Evolutionary conservation across 1,140 invertebrate genomes (phyloP).

Genomic region (Bombus impatiens): DNA sequence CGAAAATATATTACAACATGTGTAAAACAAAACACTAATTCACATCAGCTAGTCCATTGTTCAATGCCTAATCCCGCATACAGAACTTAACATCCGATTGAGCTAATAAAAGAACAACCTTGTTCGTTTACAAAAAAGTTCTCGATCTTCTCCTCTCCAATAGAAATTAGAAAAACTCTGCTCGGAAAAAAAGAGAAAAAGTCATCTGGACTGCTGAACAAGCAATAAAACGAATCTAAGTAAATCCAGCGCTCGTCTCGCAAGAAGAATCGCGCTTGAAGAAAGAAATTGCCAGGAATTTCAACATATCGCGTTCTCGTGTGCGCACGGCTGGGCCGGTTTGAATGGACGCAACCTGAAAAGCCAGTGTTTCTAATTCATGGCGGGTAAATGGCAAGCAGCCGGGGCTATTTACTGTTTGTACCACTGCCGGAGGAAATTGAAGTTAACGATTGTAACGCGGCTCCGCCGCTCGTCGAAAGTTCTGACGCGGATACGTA

Average conservation of each 20-base stretch:
- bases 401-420: constrained; percentile 45
- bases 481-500: constrained; percentile 5
- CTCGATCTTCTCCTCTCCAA: too few species aligned
- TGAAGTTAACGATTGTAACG: constrained; percentile 45
- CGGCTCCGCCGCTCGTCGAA: constrained; percentile 21
- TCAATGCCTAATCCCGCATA: too few species aligned
- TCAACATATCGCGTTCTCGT: not conserved
- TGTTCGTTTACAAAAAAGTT: too few species aligned
- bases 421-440: constrained; percentile 44
- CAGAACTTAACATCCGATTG: too few species aligned
- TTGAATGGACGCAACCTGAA: constrained; percentile 27
- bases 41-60: too few species aligned
- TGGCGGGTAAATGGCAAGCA: constrained; percentile 29
- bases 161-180: not conserved
- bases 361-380: constrained; percentile 43
- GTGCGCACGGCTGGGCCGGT: not conserved
- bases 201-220: too few species aligned
- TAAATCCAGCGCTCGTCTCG: not conserved
- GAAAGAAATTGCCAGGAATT: constrained; percentile 8
- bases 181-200: not conserved
- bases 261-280: not conserved
- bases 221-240: not conserved
- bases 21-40: too few species aligned
- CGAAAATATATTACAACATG: too few species aligned
- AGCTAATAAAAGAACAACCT: too few species aligned